Conservation (phyloP, 2,888 invertebrate species). For the Gortyna flavago region DNA sequence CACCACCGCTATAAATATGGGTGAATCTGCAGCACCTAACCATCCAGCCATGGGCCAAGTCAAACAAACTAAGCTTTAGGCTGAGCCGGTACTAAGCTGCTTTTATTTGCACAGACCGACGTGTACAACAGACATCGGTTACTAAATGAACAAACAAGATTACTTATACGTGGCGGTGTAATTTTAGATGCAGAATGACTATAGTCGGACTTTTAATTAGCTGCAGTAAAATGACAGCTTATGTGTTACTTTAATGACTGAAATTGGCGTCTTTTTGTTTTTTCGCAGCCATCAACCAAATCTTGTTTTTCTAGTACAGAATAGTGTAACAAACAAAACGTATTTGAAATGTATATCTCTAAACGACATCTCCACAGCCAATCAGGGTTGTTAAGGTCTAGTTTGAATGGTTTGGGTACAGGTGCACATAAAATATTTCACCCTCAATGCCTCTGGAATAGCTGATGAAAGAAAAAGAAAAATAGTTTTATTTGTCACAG, state of each 20-base stretch:
- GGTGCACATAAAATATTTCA: neutral
- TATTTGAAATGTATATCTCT: no score
- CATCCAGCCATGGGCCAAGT: conserved; percentile 48
- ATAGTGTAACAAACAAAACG: no score
- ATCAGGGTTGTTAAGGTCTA: neutral
- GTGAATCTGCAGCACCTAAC: conserved; percentile 15
- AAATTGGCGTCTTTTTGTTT: no score
- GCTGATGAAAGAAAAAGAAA: no score
- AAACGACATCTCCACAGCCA: no score
- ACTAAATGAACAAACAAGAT: conserved; percentile 44
- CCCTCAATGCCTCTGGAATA: neutral
- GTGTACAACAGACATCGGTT: conserved; percentile 32
- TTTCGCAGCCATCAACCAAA: no score
- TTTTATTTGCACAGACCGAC: conserved; percentile 48
- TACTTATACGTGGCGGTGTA: conserved; percentile 5
- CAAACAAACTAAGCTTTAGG: conserved; percentile 53
- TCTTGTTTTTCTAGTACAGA: no score
- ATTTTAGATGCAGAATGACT: conserved; percentile 27
- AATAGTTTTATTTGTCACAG: no score
- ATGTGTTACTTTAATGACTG: no score
- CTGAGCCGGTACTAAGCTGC: conserved; percentile 45
- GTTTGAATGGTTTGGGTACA: neutral
- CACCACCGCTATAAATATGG: conserved; percentile 45
- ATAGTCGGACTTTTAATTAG: no score
- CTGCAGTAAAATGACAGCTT: no score